Evolutionary conservation across 2,113 vertebrate genomes (phyloP), one percentile per base, ranked within the genome.

Genomic region (Notothenia coriiceps): DNA sequence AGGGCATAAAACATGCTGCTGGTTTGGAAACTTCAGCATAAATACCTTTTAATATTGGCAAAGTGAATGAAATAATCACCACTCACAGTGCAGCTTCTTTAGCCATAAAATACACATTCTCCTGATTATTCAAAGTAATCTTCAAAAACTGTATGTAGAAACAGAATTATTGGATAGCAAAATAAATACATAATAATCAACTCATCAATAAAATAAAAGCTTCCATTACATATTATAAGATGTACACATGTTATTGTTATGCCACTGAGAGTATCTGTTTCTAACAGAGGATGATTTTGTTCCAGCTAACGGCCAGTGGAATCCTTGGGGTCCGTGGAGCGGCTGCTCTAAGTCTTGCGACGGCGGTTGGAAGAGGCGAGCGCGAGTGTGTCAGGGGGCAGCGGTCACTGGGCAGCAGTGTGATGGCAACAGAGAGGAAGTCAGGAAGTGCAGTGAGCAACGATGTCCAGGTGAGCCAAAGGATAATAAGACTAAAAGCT

Each of bases 291-390:
- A 18, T 82, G 54, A 66, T 79, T 86, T 46, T 80, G 54, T 91
- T 92, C 73, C 89, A 99, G 98, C 97, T 68, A 98, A 99, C 25
- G 98, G 98, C n/a, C 98, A 99, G 76, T 99, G 98, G 98, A 99
- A 99, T 83, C 97, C 96, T 2, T 99, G 98, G 98, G 98, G 96
- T 18, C 97, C 97, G 1, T 99, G 98, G 98, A 99, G 98, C 52
- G 97, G 97, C 63, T 99, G 98, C 86, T 99, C 98, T 10, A 98
- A 98, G 72, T 99, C 98, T 12, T 99, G 98, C 1, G 98, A 99
- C 0, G 98, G 98, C 0, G 98, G 98, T 85, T 98, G 97, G 98
- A 98, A 99, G 88, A 95, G 97, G 82, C 89, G 98, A 74, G 94
- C 94, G 14, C 93, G 98, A 20, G 96, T 97, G 80, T 99, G 98